Base-by-base conservation (phyloP, 2,797 vertebrate genomes). In the Poecilia wingei region DNA sequence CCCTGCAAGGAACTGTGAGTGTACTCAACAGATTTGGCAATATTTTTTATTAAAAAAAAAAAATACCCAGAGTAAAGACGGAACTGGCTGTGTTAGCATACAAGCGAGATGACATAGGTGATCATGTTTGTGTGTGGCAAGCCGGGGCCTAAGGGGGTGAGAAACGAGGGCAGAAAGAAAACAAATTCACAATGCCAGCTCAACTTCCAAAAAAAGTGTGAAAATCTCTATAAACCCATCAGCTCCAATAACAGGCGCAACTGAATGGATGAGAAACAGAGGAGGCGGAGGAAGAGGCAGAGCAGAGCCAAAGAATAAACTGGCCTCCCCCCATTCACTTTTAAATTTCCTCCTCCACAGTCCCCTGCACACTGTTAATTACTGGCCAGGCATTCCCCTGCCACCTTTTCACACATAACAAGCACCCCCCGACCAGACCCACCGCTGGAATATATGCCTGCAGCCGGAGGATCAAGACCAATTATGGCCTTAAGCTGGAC, bases 151-250 rank as follows among this genome's bases (percentile, higher is more conserved):
- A 89, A 87, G 82, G 87, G 83, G 87, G 87, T 46, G 84, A 87
- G 57, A 88, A 93, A 89, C 14, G 77, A 86, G 87, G 82, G 76
- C 88, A 78, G 72, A 87, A 89, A 61, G 16, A 88, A 94, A 94
- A 95, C 91, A 93, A 94, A 94, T 90, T 93, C 89, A 93, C 93
- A 94, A 93, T 91, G 89, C 94, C 88, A 96, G 91, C 95, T 92
- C 93, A 94, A 95, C 95, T 96, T 94, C 96, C 95, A 95, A 95
- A 95, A 95, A 95, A 97, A 97, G 97, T 97, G 97, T 96, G 97
- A 98, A 98, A 98, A 97, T 96, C 97, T 96, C 97, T 97, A 97
- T 97, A 98, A 98, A 97, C 96, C 97, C 96, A 98, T 99, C 98
- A 98, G 96, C 96, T 98, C 96, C 96, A 97, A 98, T 97, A 97